phyloP scores from a whole-genome alignment of 2,888 invertebrate species.

The Tortricodes alternella region DNA sequence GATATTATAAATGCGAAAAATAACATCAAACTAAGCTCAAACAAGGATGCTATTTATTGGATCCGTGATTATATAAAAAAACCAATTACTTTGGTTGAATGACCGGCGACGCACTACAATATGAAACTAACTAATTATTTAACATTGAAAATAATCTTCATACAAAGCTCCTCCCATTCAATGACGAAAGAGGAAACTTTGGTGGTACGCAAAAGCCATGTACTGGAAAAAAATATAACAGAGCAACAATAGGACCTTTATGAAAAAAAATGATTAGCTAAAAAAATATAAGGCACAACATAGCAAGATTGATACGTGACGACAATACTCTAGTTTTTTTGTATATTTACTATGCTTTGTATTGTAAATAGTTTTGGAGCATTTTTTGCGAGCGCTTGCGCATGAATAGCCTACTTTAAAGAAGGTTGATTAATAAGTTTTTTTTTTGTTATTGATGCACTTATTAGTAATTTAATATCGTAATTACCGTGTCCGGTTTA shows the following conservation, averaged over 20 bases:
- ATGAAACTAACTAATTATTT: background rate
- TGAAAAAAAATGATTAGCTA: background rate
- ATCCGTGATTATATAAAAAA: too few species aligned
- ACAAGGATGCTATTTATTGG: too few species aligned
- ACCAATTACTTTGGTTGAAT: too few species aligned
- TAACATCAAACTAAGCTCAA: too few species aligned
- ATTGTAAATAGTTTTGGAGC: background rate
- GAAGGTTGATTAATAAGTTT: too few species aligned
- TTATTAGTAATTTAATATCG: too few species aligned
- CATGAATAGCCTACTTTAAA: too few species aligned
- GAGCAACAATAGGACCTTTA: background rate
- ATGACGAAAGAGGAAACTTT: background rate
- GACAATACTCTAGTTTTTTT: conserved; percentile 42
- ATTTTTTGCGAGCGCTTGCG: background rate
- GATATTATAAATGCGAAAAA: too few species aligned
- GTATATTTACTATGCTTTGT: conserved; percentile 17
- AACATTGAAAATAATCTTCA: background rate
- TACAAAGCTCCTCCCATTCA: background rate
- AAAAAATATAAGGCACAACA: too few species aligned
- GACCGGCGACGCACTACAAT: too few species aligned
- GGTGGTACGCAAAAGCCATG: background rate
- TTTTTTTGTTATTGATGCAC: too few species aligned
- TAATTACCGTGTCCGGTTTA: too few species aligned
- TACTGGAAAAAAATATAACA: background rate
- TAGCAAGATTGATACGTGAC: background rate